Base-by-base conservation (phyloP, 1,140 invertebrate genomes). In the Mya arenaria region DNA sequence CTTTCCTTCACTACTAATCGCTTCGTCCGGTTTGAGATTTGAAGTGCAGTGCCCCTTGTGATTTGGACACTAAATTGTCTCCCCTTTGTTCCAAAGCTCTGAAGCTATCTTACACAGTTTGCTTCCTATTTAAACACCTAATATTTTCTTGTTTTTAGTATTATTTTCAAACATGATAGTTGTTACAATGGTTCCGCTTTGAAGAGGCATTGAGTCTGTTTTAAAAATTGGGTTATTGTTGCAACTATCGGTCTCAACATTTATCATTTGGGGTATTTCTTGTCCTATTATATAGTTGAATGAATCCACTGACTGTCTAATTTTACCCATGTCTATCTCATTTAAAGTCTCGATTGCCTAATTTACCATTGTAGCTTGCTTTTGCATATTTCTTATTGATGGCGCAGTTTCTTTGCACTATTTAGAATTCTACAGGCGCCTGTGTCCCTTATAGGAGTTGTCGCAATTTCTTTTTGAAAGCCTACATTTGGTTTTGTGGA, bases 221-320 rank as follows among this genome's bases (percentile, higher is more conserved):
- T 55, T 78, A 63, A 1, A 78, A 32, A 65, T 63, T 28, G 60
- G 60, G 34, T 77, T 77, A 36, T 65, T 77, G 23, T 65, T 63
- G 13, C 73, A 28, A 15, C 4, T 39, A 28, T 77, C 60, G 10
- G 28, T 19, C 34, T 75, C 72, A 63, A 63, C 72, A 74, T 74
- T 74, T 36, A 74, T 37, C 36, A 58, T 17, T 39, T 60, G 36
- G 19, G 72, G 36, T 15, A 37, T 62, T 41, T 23, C 30, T 30
- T 60, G 25, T 37, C 72, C 36, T n/a, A 1, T 62, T 23, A n/a
- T 52, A 13, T 10, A 10, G 48, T 17, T 23, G 25, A n/a, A n/a
- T 52, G 19, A 4, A 52, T 17, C 48, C 48, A 52, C 19, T 17
- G 19, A n/a, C 8, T 52, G 19, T 52, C 10, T 52, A n/a, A 52